Evolutionary conservation across 2,888 invertebrate species (phyloP), one percentile per base, ranked within the genome.

Genomic region (Leistus spinibarbis): DNA sequence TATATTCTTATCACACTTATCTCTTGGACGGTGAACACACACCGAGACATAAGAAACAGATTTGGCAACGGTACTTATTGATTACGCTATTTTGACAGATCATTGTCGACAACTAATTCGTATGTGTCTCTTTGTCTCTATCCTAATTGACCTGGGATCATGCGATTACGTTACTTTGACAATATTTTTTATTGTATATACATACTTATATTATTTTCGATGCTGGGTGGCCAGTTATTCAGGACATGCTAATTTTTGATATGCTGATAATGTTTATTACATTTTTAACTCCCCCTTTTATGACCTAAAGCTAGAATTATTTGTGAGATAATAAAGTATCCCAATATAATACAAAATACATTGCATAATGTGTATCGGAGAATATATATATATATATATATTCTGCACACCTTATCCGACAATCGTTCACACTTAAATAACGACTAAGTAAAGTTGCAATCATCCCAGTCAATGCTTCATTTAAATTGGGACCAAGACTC

Each of bases 41-140:
- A 24, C 13, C 16, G 65, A 1, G 2, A 10, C n/a, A n/a, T n/a
- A n/a, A n/a, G n/a, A n/a, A n/a, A n/a, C n/a, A 67, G 66, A 73
- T 73, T 73, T 73, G 73, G 73, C 62, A 67, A 73, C 73, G 60
- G 23, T 53, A 24, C 54, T 73, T 73, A 73, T 73, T 67, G 73
- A 73, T 73, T 73, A 73, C 65, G 24, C 23, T 20, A 23, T 72
- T 72, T 65, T 73, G 73, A 73, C 73, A 73, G 57, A 73, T 73
- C 27, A 73, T 73, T 73, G 66, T 73, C 73, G 73, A 40, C 73
- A 67, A 40, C 67, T 73, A 73, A 73, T 73, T 65, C 62, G 53
- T 67, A 73, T 40, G 60, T 66, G 60, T 73, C 73, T 67, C 54
- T 73, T 73, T 67, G 57, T 67, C 24, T 22, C 22, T n/a, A n/a